Evolutionary conservation across 2,797 vertebrate species (phyloP).

Genomic region (Arrhamphus sclerolepis): DNA sequence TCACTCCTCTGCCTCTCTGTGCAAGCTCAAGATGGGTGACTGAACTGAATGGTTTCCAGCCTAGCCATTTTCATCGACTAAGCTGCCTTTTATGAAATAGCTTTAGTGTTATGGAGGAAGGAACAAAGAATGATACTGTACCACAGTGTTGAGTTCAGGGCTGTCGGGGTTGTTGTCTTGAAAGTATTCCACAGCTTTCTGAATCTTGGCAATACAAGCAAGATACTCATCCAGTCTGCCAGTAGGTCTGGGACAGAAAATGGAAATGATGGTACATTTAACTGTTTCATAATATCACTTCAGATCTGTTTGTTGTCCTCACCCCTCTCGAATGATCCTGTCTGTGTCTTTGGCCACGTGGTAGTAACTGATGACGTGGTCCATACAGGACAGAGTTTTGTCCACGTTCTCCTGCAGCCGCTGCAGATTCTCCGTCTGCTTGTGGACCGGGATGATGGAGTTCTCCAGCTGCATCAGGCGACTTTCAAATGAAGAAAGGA

Average conservation of each 20-base stretch:
- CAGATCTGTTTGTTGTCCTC: conserved; percentile 48
- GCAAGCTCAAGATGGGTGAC: too few species aligned
- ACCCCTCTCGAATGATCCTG: conserved; percentile 95
- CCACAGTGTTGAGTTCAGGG: conserved; percentile 96
- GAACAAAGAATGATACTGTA: conserved; percentile 58
- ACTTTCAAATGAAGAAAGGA: conserved; percentile 97
- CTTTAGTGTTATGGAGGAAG: background rate
- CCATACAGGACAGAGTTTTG: conserved; percentile 93
- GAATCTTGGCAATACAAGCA: conserved; percentile 93
- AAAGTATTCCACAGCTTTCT: conserved; percentile 98
- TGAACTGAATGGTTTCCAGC: too few species aligned
- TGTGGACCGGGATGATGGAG: conserved; percentile 97
- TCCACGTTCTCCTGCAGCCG: conserved; percentile 98
- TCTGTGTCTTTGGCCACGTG: conserved; percentile 97
- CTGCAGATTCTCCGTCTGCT: conserved; percentile 97
- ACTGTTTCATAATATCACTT: too few species aligned
- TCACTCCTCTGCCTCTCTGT: too few species aligned
- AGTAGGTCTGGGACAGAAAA: conserved; percentile 80
- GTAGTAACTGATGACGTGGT: conserved; percentile 97
- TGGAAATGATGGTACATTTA: background rate
- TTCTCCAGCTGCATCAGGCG: conserved; percentile 98
- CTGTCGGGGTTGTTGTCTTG: conserved; percentile 98
- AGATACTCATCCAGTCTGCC: conserved; percentile 94
- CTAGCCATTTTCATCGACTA: too few species aligned
- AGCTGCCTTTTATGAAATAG: background rate